phyloP scores from a whole-genome alignment of 2,113 vertebrate genomes.

The Propithecus coquereli region DNA sequence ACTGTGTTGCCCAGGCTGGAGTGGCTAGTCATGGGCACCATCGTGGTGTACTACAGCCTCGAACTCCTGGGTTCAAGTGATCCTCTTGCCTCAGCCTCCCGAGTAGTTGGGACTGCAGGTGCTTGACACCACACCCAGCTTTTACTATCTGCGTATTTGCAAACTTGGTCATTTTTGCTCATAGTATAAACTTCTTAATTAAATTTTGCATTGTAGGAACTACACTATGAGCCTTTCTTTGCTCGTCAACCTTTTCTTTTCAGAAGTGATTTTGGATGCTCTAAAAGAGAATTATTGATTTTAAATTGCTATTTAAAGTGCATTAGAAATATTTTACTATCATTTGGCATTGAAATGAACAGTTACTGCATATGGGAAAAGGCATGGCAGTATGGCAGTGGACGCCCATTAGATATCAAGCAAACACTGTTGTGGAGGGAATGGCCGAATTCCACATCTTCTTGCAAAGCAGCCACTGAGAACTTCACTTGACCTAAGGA shows the following conservation, averaged over 20 bases:
- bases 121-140: background rate
- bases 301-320: background rate
- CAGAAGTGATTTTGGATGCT: background rate
- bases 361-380: background rate
- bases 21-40: background rate
- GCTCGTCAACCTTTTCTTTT: background rate
- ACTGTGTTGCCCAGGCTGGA: background rate
- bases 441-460: background rate
- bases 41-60: background rate
- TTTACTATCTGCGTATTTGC: background rate
- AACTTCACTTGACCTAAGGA: background rate
- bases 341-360: background rate
- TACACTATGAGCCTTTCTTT: background rate
- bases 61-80: background rate
- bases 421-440: background rate
- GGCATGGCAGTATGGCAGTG: background rate
- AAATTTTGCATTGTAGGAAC: background rate
- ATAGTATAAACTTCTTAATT: background rate
- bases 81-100: background rate
- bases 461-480: background rate
- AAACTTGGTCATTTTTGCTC: background rate
- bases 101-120: background rate
- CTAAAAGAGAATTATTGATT: background rate
- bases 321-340: slow-evolving; percentile 14
- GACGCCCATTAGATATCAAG: background rate